Evolutionary conservation across 1,140 invertebrate genomes (phyloP), one percentile per base, ranked within the genome.

Genomic region (Eufriesea mexicana): DNA sequence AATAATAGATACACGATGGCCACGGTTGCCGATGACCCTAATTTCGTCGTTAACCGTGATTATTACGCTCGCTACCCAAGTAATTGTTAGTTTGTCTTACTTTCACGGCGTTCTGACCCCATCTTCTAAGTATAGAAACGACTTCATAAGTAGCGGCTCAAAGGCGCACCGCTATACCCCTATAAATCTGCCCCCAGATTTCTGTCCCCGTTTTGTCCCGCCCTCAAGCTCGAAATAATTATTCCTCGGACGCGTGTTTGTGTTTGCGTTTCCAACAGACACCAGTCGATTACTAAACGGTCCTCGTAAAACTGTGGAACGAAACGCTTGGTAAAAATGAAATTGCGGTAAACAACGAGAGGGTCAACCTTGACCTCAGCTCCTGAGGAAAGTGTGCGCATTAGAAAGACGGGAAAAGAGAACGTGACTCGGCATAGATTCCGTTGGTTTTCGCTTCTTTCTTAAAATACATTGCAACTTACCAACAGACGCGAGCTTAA

Each of bases 81-180:
- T 35, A 54, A 81, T 74, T 61, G 72, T 70, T 47, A 71, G 47
- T 66, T 83, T 42, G 73, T 72, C 72, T 54, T 66, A 23, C 57
- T 83, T 66, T 71, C 55, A 9, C 25, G 8, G 14, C 54, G 35
- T 62, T 28, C 35, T 18, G 55, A 28, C 45, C 70, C 18, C 67
- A 25, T 79, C 62, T 18, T 83, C 87, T 88, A 88, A 88, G 79
- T 88, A 88, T 88, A 88, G 87, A 88, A 88, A 88, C 79, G 79
- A 88, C 85, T 87, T 87, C 82, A 77, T 77, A 80, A 87, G 81
- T 77, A 77, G 61, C 78, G 67, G 61, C 72, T 47, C 54, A 66
- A 73, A 74, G 51, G 28, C 35, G 57, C 59, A 23, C 49, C 77
- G 57, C 66, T 4, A 47, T 49, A 42, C 51, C 25, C 72, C 51